Conservation (phyloP, 2,888 invertebrate genomes). For the Agriotes lineatus region DNA sequence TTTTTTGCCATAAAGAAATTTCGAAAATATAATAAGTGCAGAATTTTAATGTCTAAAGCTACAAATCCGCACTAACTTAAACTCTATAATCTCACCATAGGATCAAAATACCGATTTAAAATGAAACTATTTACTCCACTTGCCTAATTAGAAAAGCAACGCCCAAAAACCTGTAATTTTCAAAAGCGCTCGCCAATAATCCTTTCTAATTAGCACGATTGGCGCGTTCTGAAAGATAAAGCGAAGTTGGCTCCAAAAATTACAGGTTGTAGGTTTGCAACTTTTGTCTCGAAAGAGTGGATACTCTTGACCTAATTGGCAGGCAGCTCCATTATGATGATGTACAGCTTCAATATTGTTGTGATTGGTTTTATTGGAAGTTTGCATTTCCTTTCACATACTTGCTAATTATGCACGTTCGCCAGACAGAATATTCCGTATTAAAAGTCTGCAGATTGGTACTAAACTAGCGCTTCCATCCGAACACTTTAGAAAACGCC, state of each 20-base stretch:
- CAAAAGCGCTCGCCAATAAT: not conserved
- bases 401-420: no score
- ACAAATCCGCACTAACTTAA: no score
- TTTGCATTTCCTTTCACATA: not conserved
- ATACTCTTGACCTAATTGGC: conserved; percentile 48
- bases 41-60: no score
- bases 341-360: conserved; percentile 41
- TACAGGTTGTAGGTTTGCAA: not conserved
- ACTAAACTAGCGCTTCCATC: no score
- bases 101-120: no score
- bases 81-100: no score
- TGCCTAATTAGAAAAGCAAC: not conserved
- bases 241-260: conserved; percentile 5
- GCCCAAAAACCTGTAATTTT: not conserved
- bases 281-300: conserved; percentile 32
- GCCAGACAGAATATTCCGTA: no score
- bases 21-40: no score
- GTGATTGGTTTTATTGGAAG: conserved; percentile 27
- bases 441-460: no score
- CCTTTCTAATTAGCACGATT: conserved; percentile 4
- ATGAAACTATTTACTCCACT: no score
- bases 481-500: no score
- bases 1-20: no score
- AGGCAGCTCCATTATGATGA: conserved; percentile 45
- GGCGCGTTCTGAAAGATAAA: not conserved